A percentile compares a stretch with the other conserved stretches of the same genome.
These are phyloP conservation scores for Drosophila gaucha DNA, from an alignment of 2,888 invertebrate genomes.

Conservation along the genomic window DNA sequence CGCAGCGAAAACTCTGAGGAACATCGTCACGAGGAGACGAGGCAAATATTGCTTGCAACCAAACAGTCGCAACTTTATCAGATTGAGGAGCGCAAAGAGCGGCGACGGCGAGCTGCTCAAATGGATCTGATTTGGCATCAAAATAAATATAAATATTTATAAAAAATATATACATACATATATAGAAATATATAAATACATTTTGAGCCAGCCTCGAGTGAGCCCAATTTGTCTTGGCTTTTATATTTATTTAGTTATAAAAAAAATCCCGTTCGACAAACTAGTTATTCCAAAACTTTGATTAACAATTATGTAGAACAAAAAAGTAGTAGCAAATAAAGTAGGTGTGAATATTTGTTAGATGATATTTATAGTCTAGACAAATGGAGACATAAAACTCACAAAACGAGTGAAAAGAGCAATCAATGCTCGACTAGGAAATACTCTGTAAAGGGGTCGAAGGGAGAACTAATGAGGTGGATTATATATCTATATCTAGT, in stretches of 20 bases:
- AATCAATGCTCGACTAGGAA: background rate
- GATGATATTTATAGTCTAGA: background rate
- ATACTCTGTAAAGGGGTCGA: background rate
- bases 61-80: constrained; percentile 64
- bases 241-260: background rate
- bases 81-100: constrained; percentile 55
- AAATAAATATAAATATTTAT: background rate
- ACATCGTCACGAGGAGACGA: constrained; percentile 65
- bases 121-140: constrained; percentile 49
- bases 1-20: constrained; percentile 59
- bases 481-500: too few species aligned
- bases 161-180: background rate
- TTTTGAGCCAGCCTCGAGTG: background rate
- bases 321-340: background rate
- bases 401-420: background rate
- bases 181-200: background rate
- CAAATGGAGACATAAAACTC: background rate
- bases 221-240: background rate
- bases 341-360: background rate
- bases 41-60: constrained; percentile 52
- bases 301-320: background rate
- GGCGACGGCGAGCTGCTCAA: constrained; percentile 36
- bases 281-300: background rate
- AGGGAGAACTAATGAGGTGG: too few species aligned
- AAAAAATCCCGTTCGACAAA: background rate